phyloP scores from a whole-genome alignment of 2,113 vertebrate genomes.

The Apus apus region DNA sequence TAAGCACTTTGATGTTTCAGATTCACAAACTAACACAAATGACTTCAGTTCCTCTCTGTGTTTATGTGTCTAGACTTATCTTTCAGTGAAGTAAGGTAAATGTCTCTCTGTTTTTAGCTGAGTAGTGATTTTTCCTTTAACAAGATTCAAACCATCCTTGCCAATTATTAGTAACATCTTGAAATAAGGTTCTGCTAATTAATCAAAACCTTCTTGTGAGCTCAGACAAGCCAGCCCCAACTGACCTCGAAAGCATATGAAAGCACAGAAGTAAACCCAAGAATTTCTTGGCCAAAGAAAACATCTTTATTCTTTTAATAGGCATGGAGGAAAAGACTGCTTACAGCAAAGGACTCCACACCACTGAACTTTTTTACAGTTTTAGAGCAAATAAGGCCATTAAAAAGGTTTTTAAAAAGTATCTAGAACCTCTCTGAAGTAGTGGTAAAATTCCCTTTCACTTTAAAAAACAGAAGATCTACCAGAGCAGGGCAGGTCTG shows the following conservation, averaged over 20 bases:
- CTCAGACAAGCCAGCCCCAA: slow-evolving; percentile 11
- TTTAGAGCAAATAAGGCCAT: neutral
- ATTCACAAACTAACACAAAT: neutral
- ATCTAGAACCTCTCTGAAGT: neutral
- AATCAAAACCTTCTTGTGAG: slow-evolving; percentile 38
- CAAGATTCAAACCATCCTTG: neutral
- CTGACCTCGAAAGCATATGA: slow-evolving; percentile 40
- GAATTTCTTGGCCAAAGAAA: slow-evolving; percentile 45
- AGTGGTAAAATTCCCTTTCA: neutral
- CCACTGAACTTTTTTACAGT: neutral
- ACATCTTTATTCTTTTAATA: slow-evolving; percentile 54
- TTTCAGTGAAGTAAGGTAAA: neutral
- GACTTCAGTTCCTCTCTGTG: neutral
- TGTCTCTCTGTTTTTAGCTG: neutral
- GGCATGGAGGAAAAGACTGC: neutral
- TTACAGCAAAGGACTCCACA: neutral
- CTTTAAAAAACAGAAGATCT: neutral
- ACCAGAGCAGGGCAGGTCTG: neutral
- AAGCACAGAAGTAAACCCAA: slow-evolving; percentile 31
- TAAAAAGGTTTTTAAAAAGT: neutral
- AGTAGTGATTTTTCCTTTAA: neutral
- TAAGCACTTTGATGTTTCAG: neutral
- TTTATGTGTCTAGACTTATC: neutral
- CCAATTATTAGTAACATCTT: slow-evolving; percentile 11
- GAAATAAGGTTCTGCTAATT: slow-evolving; percentile 34